Conservation (phyloP, 2,888 invertebrate species). For the Papilio demoleus region DNA sequence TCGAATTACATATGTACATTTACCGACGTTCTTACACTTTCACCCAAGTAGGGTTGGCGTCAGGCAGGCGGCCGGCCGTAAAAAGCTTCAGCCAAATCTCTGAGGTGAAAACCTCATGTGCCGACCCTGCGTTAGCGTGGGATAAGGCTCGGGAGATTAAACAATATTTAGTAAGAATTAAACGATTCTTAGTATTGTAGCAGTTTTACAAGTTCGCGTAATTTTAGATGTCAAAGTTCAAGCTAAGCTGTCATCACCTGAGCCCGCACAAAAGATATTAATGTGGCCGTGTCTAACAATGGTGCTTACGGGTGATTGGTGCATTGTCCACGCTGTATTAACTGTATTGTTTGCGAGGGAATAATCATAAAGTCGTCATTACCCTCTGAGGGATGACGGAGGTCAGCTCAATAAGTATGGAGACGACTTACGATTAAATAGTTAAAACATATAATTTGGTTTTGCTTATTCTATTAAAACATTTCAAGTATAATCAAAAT, state of each 20-base stretch:
- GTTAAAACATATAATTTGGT: background rate
- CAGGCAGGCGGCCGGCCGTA: too few species aligned
- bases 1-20: too few species aligned
- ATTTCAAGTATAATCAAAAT: background rate
- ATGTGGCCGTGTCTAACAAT: constrained; percentile 41
- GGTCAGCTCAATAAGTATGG: constrained; percentile 48
- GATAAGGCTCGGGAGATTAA: too few species aligned
- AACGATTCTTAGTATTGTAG: background rate
- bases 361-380: constrained; percentile 78
- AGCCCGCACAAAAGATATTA: constrained; percentile 28
- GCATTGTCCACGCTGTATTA: constrained; percentile 77
- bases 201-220: background rate
- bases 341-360: constrained; percentile 76
- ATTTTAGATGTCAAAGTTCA: background rate
- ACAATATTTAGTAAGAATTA: background rate
- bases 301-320: constrained; percentile 68
- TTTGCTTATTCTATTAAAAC: background rate
- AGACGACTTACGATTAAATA: constrained; percentile 45
- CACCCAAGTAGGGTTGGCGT: too few species aligned
- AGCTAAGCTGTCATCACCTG: constrained; percentile 11
- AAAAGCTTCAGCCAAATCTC: too few species aligned
- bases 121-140: too few species aligned
- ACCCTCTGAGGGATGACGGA: constrained; percentile 55
- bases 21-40: too few species aligned
- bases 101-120: too few species aligned